Evolutionary conservation across 2,888 invertebrate genomes (phyloP).

Genomic region (Drosophila aldrichi): DNA sequence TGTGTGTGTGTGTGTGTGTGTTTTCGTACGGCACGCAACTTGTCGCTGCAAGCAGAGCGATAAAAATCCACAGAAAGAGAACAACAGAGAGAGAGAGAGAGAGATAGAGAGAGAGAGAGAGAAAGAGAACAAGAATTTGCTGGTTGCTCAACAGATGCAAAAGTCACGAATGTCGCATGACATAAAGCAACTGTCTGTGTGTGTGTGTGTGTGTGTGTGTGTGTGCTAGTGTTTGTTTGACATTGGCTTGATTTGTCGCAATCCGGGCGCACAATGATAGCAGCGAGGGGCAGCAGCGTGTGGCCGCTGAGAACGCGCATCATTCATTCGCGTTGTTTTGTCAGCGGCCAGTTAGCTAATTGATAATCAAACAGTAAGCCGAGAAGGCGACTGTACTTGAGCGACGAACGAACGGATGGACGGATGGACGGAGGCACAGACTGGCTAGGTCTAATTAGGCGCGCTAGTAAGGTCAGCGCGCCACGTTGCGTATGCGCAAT

Average conservation of each 20-base stretch:
- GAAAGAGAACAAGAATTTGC: constrained; percentile 25
- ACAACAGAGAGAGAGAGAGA: background rate
- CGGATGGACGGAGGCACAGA: background rate
- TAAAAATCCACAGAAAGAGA: constrained; percentile 23
- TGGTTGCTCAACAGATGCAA: constrained; percentile 41
- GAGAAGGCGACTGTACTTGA: constrained; percentile 50
- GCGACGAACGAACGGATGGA: background rate
- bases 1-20: background rate
- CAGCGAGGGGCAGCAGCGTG: background rate
- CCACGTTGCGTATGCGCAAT: constrained; percentile 75
- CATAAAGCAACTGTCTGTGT: background rate
- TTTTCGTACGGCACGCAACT: constrained; percentile 24
- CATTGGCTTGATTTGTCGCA: constrained; percentile 62
- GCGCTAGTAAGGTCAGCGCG: constrained; percentile 51
- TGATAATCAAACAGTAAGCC: constrained; percentile 74
- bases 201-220: constrained; percentile 9
- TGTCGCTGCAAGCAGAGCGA: constrained; percentile 18
- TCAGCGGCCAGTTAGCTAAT: constrained; percentile 57
- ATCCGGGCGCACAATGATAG: constrained; percentile 12
- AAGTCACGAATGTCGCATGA: constrained; percentile 38
- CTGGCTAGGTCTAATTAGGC: constrained; percentile 55
- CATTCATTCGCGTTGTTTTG: constrained; percentile 29
- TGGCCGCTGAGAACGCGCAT: constrained; percentile 31
- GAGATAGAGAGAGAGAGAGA: background rate
- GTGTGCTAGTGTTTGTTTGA: constrained; percentile 34